These are phyloP conservation scores for Pterostichus madidus DNA, from an alignment of 2,888 invertebrate species.

Conservation along the genomic window DNA sequence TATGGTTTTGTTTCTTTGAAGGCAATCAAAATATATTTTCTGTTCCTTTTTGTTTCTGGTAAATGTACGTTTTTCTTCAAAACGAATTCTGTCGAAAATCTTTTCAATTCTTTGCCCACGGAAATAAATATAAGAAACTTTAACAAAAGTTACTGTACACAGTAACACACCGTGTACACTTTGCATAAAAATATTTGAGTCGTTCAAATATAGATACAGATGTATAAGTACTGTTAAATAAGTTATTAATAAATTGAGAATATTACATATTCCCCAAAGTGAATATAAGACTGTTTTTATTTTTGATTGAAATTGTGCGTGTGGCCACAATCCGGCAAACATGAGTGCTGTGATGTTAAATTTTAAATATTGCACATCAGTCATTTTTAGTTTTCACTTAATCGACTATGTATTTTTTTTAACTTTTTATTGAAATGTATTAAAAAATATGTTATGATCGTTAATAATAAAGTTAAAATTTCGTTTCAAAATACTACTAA, in stretches of 20 bases:
- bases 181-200: neutral
- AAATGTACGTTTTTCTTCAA: neutral
- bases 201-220: neutral
- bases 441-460: neutral
- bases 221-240: neutral
- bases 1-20: neutral
- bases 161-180: neutral
- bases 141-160: neutral
- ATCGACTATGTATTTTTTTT: no score
- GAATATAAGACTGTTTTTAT: neutral
- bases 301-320: slow-evolving; percentile 1
- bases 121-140: neutral
- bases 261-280: neutral
- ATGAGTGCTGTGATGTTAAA: neutral
- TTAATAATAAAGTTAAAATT: no score
- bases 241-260: neutral
- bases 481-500: neutral
- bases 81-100: slow-evolving; percentile 1
- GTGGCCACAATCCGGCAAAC: neutral
- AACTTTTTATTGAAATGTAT: no score
- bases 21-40: slow-evolving; percentile 11
- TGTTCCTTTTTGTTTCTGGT: neutral
- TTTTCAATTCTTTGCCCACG: neutral
- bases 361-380: neutral
- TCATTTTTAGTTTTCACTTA: neutral